Evolutionary conservation across 2,113 vertebrate genomes (phyloP).

Genomic region (Trichechus manatus): DNA sequence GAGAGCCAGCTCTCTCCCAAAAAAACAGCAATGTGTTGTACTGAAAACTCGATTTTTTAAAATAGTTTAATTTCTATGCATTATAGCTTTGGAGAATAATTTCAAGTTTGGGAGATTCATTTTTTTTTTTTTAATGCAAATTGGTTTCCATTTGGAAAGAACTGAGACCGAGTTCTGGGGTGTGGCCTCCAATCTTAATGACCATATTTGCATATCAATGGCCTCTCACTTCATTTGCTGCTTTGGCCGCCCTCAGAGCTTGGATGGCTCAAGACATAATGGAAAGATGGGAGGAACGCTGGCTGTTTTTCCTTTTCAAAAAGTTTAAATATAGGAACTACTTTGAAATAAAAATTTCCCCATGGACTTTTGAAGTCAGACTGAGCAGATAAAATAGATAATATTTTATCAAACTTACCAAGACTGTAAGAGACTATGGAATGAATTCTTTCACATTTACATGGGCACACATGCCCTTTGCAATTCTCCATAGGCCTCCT

Average conservation of each 20-base stretch:
- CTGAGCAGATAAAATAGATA: constrained; percentile 73
- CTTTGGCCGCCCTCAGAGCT: constrained; percentile 57
- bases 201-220: constrained; percentile 78
- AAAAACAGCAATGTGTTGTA: constrained; percentile 6
- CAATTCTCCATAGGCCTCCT: constrained; percentile 41
- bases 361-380: constrained; percentile 71
- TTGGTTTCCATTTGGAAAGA: constrained; percentile 71
- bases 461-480: constrained; percentile 6
- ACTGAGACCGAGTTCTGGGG: constrained; percentile 62
- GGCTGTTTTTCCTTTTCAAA: constrained; percentile 59
- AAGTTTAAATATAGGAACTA: constrained; percentile 78
- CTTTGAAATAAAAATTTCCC: constrained; percentile 81
- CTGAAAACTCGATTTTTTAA: constrained; percentile 56
- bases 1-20: background rate
- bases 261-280: constrained; percentile 66
- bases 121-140: constrained; percentile 72
- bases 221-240: constrained; percentile 67
- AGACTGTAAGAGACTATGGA: constrained; percentile 47
- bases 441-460: constrained; percentile 56
- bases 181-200: constrained; percentile 73
- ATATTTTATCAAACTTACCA: constrained; percentile 73
- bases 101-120: constrained; percentile 67
- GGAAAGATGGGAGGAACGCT: constrained; percentile 71
- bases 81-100: constrained; percentile 73
- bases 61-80: constrained; percentile 76